Percentiles rank a stretch among this genome's conserved stretches.
These are phyloP conservation scores for Chymomyza caudatula DNA, from an alignment of 2,888 invertebrate genomes.

Conservation along the genomic window DNA sequence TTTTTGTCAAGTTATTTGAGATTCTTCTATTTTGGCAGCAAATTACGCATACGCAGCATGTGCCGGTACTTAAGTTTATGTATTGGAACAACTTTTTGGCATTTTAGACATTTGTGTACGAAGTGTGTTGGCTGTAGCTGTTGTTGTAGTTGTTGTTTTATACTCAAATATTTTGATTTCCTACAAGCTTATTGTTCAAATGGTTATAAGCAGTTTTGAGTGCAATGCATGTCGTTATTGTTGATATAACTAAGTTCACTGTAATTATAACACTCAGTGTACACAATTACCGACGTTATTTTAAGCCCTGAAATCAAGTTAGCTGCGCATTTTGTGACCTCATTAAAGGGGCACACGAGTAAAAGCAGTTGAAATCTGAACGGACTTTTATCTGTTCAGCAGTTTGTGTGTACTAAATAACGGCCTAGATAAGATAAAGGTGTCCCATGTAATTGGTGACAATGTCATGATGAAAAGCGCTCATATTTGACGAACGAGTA, in stretches of 20 bases:
- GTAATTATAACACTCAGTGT: neutral
- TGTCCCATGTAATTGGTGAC: slow-evolving; percentile 29
- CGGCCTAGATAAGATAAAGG: slow-evolving; percentile 4
- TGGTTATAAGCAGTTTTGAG: neutral
- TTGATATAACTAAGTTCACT: neutral
- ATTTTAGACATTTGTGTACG: neutral
- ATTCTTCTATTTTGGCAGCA: neutral
- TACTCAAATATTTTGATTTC: neutral
- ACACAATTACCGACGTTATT: neutral
- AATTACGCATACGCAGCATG: slow-evolving; percentile 63
- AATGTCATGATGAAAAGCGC: slow-evolving; percentile 35
- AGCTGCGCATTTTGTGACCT: slow-evolving; percentile 45
- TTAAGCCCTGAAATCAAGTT: neutral
- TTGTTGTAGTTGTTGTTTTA: neutral
- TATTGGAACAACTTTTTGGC: neutral
- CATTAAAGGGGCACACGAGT: slow-evolving; percentile 45
- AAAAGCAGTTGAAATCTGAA: slow-evolving; percentile 13
- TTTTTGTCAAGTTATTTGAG: slow-evolving; percentile 17
- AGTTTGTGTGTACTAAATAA: neutral
- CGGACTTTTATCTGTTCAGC: slow-evolving; percentile 45
- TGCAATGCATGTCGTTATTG: neutral
- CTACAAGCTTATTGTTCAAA: neutral
- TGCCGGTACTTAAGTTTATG: slow-evolving; percentile 56
- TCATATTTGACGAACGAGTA: slow-evolving; percentile 1
- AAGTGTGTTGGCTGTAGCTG: neutral